Evolutionary conservation across 2,888 invertebrate species (phyloP).

Genomic region (Limnephilus lunatus): DNA sequence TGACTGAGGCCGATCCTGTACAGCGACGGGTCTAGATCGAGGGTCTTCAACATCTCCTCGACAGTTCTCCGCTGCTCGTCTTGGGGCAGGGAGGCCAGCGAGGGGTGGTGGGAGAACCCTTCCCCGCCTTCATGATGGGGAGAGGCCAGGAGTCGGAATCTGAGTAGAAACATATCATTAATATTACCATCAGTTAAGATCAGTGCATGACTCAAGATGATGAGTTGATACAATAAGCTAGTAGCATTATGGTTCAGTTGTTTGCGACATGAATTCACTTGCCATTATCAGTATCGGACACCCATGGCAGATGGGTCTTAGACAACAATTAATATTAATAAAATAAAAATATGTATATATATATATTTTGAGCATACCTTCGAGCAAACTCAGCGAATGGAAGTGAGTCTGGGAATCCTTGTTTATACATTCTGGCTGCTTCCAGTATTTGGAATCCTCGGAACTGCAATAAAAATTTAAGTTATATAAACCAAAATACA

Average conservation of each 20-base stretch:
- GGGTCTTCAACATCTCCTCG: conserved; percentile 88
- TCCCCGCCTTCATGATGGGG: conserved; percentile 70
- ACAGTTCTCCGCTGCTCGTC: conserved; percentile 81
- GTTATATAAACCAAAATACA: too few species aligned
- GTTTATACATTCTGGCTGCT: conserved; percentile 91
- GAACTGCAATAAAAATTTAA: conserved; percentile 76
- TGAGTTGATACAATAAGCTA: too few species aligned
- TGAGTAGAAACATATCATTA: background rate
- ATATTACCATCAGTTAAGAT: background rate
- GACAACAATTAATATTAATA: background rate
- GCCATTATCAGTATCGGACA: too few species aligned
- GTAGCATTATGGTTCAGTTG: too few species aligned
- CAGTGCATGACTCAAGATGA: background rate
- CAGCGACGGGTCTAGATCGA: conserved; percentile 90
- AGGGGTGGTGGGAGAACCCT: conserved; percentile 62
- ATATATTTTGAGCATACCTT: conserved; percentile 73
- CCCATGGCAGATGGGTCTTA: background rate
- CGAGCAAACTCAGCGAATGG: conserved; percentile 92
- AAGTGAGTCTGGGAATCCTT: conserved; percentile 95
- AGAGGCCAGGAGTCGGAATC: conserved; percentile 76
- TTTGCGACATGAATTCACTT: too few species aligned
- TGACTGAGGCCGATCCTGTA: conserved; percentile 95
- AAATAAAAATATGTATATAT: too few species aligned
- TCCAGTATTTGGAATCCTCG: conserved; percentile 94
- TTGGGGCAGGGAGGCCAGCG: conserved; percentile 65